Percentiles rank a stretch among this genome's conserved stretches.
Conservation (phyloP, 2,888 invertebrate species). For the Unio delphinus region DNA sequence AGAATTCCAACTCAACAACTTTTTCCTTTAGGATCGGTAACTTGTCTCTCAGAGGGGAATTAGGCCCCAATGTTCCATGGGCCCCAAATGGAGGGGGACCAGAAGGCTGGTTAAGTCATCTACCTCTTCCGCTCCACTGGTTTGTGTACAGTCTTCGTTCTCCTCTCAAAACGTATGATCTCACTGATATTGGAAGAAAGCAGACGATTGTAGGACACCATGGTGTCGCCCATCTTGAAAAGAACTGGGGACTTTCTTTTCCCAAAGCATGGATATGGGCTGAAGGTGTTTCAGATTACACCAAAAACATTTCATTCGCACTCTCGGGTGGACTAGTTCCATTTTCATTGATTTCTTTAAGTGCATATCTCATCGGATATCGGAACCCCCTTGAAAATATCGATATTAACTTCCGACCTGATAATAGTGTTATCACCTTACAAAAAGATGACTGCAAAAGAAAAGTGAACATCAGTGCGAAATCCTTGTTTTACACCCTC, state of each 20-base stretch:
- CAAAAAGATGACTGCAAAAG: conserved; percentile 46
- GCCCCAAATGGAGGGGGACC: conserved; percentile 48
- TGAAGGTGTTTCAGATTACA: conserved; percentile 35
- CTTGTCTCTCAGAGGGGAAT: conserved; percentile 26
- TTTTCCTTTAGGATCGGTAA: conserved; percentile 40
- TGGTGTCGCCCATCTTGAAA: conserved; percentile 53
- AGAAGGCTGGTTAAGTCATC: conserved; percentile 47
- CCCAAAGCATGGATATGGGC: conserved; percentile 59
- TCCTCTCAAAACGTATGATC: conserved; percentile 31
- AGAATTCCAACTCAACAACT: conserved; percentile 24
- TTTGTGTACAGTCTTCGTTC: conserved; percentile 58
- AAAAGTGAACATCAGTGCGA: conserved; percentile 25
- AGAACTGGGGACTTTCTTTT: conserved; percentile 62
- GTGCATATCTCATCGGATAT: conserved; percentile 54
- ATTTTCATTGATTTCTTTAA: conserved; percentile 28
- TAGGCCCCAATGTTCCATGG: conserved; percentile 41
- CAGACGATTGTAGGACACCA: conserved; percentile 10
- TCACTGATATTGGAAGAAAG: conserved; percentile 25
- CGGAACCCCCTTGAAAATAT: conserved; percentile 43
- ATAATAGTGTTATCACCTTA: conserved; percentile 35
- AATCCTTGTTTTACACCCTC: conserved; percentile 29
- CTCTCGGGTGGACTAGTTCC: conserved; percentile 52
- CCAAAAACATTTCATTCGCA: conserved; percentile 36
- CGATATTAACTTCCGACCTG: conserved; percentile 44
- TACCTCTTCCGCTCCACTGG: conserved; percentile 58